These are phyloP conservation scores for Ceratitis capitata DNA, from an alignment of 1,140 invertebrate genomes.

Conservation along the genomic window DNA sequence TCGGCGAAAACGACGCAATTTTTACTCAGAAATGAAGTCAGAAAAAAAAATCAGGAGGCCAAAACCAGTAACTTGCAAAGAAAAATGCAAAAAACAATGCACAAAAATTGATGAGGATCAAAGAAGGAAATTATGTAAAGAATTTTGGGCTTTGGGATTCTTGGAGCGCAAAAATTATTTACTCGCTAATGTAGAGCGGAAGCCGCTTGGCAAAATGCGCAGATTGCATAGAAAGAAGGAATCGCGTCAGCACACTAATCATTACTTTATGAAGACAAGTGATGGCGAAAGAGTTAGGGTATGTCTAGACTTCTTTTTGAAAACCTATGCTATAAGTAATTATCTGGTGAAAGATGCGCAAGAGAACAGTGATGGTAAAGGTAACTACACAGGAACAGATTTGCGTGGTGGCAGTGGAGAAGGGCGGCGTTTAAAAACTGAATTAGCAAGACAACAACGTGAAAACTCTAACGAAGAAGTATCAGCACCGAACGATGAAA, in stretches of 20 bases:
- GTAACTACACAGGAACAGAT: neutral
- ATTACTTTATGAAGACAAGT: neutral
- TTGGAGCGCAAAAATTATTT: constrained; percentile 39
- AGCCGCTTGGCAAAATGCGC: neutral
- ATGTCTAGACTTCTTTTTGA: constrained; percentile 23
- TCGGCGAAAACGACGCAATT: neutral
- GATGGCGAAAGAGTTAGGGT: neutral
- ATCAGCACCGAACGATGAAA: neutral
- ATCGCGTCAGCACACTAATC: neutral
- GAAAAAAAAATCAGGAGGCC: neutral
- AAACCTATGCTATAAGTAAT: constrained; percentile 16
- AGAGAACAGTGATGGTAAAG: neutral
- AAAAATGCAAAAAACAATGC: constrained; percentile 41
- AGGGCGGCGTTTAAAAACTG: neutral
- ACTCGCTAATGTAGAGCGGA: neutral
- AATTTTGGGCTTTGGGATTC: constrained; percentile 30
- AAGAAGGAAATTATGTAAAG: constrained; percentile 32
- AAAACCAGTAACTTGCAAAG: neutral
- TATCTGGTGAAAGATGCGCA: constrained; percentile 18
- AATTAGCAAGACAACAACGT: neutral
- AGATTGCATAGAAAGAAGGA: neutral
- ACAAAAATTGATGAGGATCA: constrained; percentile 7
- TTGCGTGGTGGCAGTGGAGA: neutral
- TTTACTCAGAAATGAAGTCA: neutral
- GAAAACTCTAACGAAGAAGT: neutral